Percentiles rank a stretch among this genome's conserved stretches.
These are phyloP conservation scores for Gibbula magus DNA, from an alignment of 2,888 invertebrate genomes.

Conservation along the genomic window DNA sequence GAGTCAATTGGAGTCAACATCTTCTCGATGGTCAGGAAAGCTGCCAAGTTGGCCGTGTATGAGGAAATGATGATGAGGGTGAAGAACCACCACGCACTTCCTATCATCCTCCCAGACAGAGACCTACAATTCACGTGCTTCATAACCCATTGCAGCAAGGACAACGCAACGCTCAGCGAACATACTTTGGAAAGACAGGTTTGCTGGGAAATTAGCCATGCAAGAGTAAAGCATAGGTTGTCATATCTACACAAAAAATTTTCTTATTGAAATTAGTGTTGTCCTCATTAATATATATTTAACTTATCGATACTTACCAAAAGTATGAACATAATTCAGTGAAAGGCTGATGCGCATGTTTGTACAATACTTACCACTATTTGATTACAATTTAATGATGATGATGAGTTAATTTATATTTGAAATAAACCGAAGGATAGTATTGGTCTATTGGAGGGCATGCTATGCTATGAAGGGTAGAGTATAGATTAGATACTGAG, in stretches of 20 bases:
- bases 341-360: no score
- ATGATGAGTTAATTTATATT: no score
- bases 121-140: constrained; percentile 56
- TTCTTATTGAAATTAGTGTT: no score
- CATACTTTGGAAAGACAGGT: no score
- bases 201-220: background rate
- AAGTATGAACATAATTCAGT: no score
- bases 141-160: no score
- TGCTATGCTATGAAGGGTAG: background rate
- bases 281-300: no score
- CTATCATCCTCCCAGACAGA: constrained; percentile 74
- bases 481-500: background rate
- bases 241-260: background rate
- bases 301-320: no score
- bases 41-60: constrained; percentile 75
- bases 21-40: constrained; percentile 74
- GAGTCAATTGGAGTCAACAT: constrained; percentile 87
- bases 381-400: no score
- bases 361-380: no score
- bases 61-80: constrained; percentile 75
- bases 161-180: no score
- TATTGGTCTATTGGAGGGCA: background rate
- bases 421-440: background rate
- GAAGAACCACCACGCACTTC: constrained; percentile 76
- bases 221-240: background rate